Evolutionary conservation across 1,140 invertebrate species (phyloP).

Genomic region (Potamilus streckersoni): DNA sequence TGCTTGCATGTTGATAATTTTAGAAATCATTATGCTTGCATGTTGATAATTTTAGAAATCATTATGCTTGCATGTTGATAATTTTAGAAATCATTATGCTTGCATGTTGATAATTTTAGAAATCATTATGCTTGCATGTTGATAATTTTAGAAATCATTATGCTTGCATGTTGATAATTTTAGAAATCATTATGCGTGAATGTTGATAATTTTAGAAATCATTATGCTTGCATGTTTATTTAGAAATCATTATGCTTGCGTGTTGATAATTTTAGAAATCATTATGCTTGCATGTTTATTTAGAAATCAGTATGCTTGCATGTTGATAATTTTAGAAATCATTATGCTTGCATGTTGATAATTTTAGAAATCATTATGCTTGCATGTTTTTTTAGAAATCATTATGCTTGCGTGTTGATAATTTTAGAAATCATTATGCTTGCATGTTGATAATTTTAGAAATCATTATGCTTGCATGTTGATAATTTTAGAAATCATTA

Average conservation of each 20-base stretch:
- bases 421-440: too few relatives aligned
- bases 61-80: background rate
- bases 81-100: too few relatives aligned
- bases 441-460: background rate
- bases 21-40: background rate
- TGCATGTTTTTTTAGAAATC: background rate
- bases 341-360: background rate
- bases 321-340: too few relatives aligned
- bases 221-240: background rate
- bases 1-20: background rate
- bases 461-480: background rate
- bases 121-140: background rate
- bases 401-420: background rate
- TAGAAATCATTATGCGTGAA: background rate
- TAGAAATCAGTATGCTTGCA: background rate
- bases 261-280: too few relatives aligned
- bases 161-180: background rate
- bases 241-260: background rate
- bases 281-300: background rate
- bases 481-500: too few relatives aligned
- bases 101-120: background rate
- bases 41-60: too few relatives aligned
- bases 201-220: too few relatives aligned
- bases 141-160: too few relatives aligned
- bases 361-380: too few relatives aligned